phyloP scores from a whole-genome alignment of 2,888 invertebrate species.

The Lepetodrilus schrolli region DNA sequence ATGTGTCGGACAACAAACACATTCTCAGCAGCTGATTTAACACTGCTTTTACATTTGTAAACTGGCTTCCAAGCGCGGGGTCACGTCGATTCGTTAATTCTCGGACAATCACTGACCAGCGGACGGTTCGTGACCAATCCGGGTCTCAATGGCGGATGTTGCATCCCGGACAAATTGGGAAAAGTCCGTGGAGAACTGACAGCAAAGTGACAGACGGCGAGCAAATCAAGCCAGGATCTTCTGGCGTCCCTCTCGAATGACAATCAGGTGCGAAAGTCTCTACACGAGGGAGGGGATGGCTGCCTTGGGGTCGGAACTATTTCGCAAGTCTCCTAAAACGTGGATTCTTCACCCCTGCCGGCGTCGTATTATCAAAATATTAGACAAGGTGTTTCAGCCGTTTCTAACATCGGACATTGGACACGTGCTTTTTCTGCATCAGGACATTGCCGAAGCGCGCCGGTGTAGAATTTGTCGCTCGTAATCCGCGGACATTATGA shows the following conservation, averaged over 20 bases:
- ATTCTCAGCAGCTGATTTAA: not conserved
- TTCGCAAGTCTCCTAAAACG: not conserved
- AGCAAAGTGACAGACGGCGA: constrained; percentile 11
- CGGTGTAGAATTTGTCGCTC: not conserved
- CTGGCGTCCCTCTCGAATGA: not conserved
- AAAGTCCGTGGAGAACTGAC: not conserved
- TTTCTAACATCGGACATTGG: too few relatives aligned
- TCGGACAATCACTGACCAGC: constrained; percentile 14
- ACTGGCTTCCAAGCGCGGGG: not conserved
- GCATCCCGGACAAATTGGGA: not conserved
- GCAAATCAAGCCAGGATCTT: not conserved
- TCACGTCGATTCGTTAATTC: not conserved
- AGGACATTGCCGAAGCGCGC: not conserved
- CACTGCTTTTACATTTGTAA: not conserved
- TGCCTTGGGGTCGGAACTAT: not conserved
- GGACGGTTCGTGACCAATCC: constrained; percentile 3
- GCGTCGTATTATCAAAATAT: not conserved
- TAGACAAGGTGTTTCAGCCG: not conserved
- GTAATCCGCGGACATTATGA: not conserved
- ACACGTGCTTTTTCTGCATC: not conserved
- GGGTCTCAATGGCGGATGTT: constrained; percentile 2
- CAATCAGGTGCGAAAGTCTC: not conserved
- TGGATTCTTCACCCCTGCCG: too few relatives aligned
- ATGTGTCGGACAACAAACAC: constrained; percentile 2
- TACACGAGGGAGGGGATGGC: not conserved